Base-by-base conservation (phyloP, 2,113 vertebrate genomes). In the Prochilodus magdalenae region DNA sequence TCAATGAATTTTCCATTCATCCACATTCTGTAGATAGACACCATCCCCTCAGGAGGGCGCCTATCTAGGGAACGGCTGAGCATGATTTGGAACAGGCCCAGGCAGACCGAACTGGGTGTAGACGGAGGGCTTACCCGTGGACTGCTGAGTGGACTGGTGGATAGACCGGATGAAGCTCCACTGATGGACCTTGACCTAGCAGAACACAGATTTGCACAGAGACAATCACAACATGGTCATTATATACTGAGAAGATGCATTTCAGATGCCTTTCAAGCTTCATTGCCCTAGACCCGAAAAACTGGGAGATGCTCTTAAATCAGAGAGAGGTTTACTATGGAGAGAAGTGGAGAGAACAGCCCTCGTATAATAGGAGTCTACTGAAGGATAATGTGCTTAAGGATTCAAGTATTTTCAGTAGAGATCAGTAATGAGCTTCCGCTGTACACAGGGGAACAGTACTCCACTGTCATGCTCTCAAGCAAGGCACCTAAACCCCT, bases 131-230 rank as follows among this genome's bases (percentile, higher is more conserved):
- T 98, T 93, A 99, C 97, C 98, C 97, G 93, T 82, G 98, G 98
- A 91, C 98, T 99, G 95, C 97, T 99, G 91, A 99, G 96, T 1
- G 98, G 98, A 88, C 97, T 99, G 88, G 96, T 98, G 91, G 97
- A 99, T 82, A 99, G 94, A 86, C 96, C 96, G 15, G 97, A 98
- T 0, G 97, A 99, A 0, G 98, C 98, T 27, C 98, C 98, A 0
- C 97, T 99, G 96, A 99, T 98, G 77, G 98, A 99, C 63, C 98
- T 94, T 79, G 98, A 99, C 94, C 98, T 99, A 84, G 87, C 88
- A 92, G 86, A 94, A 79, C 26, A 72, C 60, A 83, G 47, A 72
- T 15, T 30, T 73, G 66, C 33, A 79, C 24, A 83, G 49, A 83
- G 47, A 76, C 6, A 53, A 51, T 60, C 30, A 83, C 16, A 75